phyloP scores from a whole-genome alignment of 2,888 invertebrate species.

The Lithosia quadra region DNA sequence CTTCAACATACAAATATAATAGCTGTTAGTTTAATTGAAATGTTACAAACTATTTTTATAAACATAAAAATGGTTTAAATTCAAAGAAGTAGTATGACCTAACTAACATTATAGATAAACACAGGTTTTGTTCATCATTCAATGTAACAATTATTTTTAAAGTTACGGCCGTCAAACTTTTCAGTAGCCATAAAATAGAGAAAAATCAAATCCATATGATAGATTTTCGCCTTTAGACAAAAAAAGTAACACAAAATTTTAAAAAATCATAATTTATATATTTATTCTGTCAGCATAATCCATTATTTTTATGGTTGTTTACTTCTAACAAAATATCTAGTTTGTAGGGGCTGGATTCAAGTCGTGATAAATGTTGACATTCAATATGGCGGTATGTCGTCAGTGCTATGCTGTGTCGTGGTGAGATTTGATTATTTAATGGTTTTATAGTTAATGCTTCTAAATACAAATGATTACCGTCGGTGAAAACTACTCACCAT shows the following conservation, averaged over 20 bases:
- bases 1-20: not conserved
- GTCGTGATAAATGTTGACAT: constrained; percentile 89
- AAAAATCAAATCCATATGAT: constrained; percentile 72
- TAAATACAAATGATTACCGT: constrained; percentile 56
- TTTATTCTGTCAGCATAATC: constrained; percentile 49
- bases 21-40: not conserved
- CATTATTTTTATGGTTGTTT: constrained; percentile 51
- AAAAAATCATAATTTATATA: constrained; percentile 68
- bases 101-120: constrained; percentile 17
- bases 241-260: constrained; percentile 82
- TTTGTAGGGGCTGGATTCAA: constrained; percentile 72
- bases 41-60: not conserved
- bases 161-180: constrained; percentile 51
- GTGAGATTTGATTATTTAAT: constrained; percentile 90
- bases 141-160: constrained; percentile 26
- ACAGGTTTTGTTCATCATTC: constrained; percentile 11
- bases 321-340: constrained; percentile 54
- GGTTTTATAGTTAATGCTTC: constrained; percentile 67
- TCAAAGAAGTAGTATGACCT: not conserved
- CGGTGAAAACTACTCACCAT: constrained; percentile 54
- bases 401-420: constrained; percentile 98
- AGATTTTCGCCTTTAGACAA: constrained; percentile 76
- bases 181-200: constrained; percentile 63
- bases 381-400: constrained; percentile 98
- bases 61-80: not conserved